Base-by-base conservation (phyloP, 2,888 invertebrate species). In the Ptychoptera albimana region DNA sequence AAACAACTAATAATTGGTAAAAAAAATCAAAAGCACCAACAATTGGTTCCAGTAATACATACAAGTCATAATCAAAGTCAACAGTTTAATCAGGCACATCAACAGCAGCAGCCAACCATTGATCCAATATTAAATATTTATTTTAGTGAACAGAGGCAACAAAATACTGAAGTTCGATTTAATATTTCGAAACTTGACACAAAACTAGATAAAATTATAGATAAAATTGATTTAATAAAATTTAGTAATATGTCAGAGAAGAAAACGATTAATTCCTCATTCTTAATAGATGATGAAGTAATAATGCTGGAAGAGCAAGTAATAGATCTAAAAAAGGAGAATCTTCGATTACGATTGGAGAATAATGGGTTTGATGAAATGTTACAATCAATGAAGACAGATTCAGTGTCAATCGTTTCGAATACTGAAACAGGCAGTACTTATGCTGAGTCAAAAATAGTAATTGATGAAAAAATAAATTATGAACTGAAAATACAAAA, bases 101-200 rank as follows among this genome's bases (percentile, higher is more conserved):
- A 40, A 40, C 29, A 23, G 12, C 23, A 23, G 46, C 53, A 50
- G 54, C 43, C 57, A 15, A 12, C 29, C 4, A 37, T 63, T 2
- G 54, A 61, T 50, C 67, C 71, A 38, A 67, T 66, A 48, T 55
- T 74, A 37, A 71, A 71, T 50, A 60, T 75, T 50, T 64, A 77
- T 47, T 55, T 77, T 42, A 63, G 73, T 2, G 79, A 79, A 60
- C 71, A 71, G 44, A 62, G 78, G 49, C 73, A 73, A 13, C 75
- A 78, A 47, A 77, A 77, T 54, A 68, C 75, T 8, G 80, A 81
- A 58, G 60, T 80, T n/a, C 67, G 79, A 49, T 69, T 78, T 61
- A 71, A 73, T 50, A 62, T 80, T 48, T 63, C 70, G n/a, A 74
- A 77, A 55, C 66, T 80, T 50, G 67, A 73, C 15, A 72, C 73